Evolutionary conservation across 92 coral and sea anemone species (phyloP).

Genomic region (Micromussa lordhowensis): DNA sequence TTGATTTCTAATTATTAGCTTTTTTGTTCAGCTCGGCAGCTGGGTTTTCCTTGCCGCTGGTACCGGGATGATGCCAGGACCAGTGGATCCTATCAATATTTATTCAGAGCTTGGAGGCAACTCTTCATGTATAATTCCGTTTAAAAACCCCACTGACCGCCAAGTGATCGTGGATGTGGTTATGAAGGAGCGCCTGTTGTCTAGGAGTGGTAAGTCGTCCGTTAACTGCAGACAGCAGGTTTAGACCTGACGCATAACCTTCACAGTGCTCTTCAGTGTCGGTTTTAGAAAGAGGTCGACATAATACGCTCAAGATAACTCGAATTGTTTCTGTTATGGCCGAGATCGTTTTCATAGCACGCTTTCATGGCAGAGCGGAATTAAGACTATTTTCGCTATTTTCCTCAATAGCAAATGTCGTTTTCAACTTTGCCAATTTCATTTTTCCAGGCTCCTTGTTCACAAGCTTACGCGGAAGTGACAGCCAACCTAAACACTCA

Average conservation of each 20-base stretch:
- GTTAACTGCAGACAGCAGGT: neutral
- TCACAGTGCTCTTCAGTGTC: too few relatives aligned
- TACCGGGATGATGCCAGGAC: slow-evolving; percentile 91
- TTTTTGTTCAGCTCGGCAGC: slow-evolving; percentile 78
- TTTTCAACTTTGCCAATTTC: neutral
- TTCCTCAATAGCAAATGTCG: too few relatives aligned
- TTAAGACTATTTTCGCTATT: too few relatives aligned
- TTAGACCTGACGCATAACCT: neutral
- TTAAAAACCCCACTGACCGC: slow-evolving; percentile 93
- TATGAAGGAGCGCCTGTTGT: slow-evolving; percentile 83
- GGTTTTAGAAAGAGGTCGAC: too few relatives aligned
- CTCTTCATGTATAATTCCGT: slow-evolving; percentile 90
- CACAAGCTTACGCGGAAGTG: slow-evolving; percentile 61
- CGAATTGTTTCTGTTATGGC: too few relatives aligned
- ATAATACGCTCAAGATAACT: too few relatives aligned
- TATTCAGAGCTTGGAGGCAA: slow-evolving; percentile 91
- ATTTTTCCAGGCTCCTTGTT: slow-evolving; percentile 74
- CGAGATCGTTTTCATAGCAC: too few relatives aligned
- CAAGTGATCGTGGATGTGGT: slow-evolving; percentile 89
- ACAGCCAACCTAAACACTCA: slow-evolving; percentile 70
- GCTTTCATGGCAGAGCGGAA: too few relatives aligned
- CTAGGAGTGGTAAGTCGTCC: slow-evolving; percentile 66
- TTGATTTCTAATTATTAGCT: neutral
- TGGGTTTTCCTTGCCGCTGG: slow-evolving; percentile 95
- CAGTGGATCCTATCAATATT: slow-evolving; percentile 84